Conservation (phyloP, 2,797 vertebrate species). For the Poeciliopsis infans region DNA sequence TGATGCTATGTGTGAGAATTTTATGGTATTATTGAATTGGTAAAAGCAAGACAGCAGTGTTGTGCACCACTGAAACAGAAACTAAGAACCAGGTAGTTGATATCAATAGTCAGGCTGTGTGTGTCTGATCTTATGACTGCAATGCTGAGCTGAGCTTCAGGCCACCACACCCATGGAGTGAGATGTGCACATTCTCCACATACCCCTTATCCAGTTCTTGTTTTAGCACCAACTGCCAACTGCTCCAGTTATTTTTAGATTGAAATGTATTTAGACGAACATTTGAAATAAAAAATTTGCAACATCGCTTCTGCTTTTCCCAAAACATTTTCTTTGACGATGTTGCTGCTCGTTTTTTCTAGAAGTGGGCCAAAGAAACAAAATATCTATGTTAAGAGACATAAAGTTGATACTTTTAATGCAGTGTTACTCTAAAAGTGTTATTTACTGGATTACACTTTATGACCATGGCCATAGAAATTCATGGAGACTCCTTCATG, state of each 20-base stretch:
- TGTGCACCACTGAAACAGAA: not conserved
- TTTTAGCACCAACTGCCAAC: not conserved
- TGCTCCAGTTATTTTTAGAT: not conserved
- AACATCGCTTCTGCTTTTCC: not conserved
- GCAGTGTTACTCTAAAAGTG: too few species aligned
- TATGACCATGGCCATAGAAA: too few species aligned
- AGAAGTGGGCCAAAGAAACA: not conserved
- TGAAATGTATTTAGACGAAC: not conserved
- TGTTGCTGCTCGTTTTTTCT: not conserved
- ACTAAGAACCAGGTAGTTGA: not conserved
- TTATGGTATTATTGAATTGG: constrained; percentile 14
- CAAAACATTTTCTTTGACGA: not conserved
- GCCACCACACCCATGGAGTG: constrained; percentile 58
- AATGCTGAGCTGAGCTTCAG: constrained; percentile 51
- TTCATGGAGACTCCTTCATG: too few species aligned
- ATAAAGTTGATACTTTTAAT: not conserved
- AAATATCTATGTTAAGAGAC: not conserved
- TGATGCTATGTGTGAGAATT: constrained; percentile 12
- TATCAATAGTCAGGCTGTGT: constrained; percentile 12
- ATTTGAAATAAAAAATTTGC: not conserved
- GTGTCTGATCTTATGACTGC: constrained; percentile 61
- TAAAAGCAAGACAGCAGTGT: not conserved
- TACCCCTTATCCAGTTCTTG: constrained; percentile 14
- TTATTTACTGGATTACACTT: too few species aligned
- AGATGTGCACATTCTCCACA: constrained; percentile 33